Conservation (phyloP, 2,888 invertebrate genomes). For the Zaprionus obscuricornis region DNA sequence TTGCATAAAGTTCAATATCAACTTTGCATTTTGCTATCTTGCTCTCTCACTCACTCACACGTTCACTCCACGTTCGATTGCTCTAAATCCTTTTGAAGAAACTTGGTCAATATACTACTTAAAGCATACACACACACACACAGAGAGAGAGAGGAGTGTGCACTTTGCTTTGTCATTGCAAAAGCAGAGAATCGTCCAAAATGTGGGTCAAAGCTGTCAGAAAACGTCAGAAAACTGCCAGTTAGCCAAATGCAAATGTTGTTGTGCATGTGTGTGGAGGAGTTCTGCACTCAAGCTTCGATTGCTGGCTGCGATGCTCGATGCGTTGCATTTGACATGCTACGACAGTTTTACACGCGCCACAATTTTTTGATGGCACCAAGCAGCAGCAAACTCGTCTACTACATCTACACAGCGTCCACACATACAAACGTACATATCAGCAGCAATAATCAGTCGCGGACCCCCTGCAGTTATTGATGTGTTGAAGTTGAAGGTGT, state of each 20-base stretch:
- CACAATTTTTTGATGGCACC: conserved; percentile 48
- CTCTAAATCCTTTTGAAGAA: conserved; percentile 63
- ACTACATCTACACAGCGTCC: too few relatives aligned
- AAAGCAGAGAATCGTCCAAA: conserved; percentile 18
- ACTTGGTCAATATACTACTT: conserved; percentile 71
- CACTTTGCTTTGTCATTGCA: conserved; percentile 43
- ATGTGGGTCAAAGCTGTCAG: conserved; percentile 70
- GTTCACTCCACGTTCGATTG: conserved; percentile 14
- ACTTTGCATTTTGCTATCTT: too few relatives aligned
- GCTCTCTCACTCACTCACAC: conserved; percentile 18
- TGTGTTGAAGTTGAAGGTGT: conserved; percentile 21
- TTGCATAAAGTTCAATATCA: conserved; percentile 59
- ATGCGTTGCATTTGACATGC: conserved; percentile 62
- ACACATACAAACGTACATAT: conserved; percentile 2
- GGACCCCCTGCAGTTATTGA: conserved; percentile 4
- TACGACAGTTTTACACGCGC: conserved; percentile 63
- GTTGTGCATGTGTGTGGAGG: conserved; percentile 41
- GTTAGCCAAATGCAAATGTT: background rate
- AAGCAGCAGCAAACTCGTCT: conserved; percentile 14
- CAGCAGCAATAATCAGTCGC: background rate
- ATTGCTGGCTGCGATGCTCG: conserved; percentile 11
- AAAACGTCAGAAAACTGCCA: conserved; percentile 50
- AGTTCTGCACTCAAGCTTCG: conserved; percentile 43
- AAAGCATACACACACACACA: conserved; percentile 8
- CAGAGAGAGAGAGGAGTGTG: too few relatives aligned